Conservation (phyloP, 2,797 vertebrate genomes). For the Austrolebias charrua region DNA sequence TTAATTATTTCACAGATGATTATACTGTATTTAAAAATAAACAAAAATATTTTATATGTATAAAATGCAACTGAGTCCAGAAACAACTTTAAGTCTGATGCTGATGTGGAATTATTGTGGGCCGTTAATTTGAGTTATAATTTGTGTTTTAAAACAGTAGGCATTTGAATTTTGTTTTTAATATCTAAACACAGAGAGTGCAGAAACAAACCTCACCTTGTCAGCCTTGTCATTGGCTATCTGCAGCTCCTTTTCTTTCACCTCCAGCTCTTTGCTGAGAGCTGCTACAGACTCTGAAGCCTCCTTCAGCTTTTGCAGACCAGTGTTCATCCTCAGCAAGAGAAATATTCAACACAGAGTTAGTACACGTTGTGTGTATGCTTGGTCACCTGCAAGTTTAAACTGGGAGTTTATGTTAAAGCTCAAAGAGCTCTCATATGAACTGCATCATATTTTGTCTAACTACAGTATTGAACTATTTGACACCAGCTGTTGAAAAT, state of each 20-base stretch:
- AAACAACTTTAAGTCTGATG: too few species aligned
- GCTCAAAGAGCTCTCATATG: background rate
- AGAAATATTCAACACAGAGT: conserved; percentile 7
- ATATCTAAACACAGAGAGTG: background rate
- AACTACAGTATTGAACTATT: too few species aligned
- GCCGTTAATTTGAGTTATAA: background rate
- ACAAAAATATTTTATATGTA: background rate
- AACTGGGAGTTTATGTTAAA: background rate
- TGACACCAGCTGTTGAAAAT: conserved; percentile 5
- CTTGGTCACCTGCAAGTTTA: background rate
- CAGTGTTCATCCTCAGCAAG: conserved; percentile 88
- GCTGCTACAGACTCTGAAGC: conserved; percentile 90
- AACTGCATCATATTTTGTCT: conserved; percentile 2
- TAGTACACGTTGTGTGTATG: background rate
- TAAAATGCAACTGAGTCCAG: too few species aligned
- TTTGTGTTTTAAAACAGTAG: background rate
- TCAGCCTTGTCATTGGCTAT: conserved; percentile 94
- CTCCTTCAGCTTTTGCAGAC: conserved; percentile 93
- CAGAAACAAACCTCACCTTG: conserved; percentile 76
- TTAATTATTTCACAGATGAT: too few species aligned
- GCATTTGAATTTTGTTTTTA: background rate
- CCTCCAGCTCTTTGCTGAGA: conserved; percentile 90
- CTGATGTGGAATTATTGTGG: background rate
- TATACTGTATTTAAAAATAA: background rate
- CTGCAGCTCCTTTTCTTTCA: conserved; percentile 92